These are phyloP conservation scores for Muscidifurax raptorellus DNA, from an alignment of 1,140 invertebrate genomes.

Conservation along the genomic window DNA sequence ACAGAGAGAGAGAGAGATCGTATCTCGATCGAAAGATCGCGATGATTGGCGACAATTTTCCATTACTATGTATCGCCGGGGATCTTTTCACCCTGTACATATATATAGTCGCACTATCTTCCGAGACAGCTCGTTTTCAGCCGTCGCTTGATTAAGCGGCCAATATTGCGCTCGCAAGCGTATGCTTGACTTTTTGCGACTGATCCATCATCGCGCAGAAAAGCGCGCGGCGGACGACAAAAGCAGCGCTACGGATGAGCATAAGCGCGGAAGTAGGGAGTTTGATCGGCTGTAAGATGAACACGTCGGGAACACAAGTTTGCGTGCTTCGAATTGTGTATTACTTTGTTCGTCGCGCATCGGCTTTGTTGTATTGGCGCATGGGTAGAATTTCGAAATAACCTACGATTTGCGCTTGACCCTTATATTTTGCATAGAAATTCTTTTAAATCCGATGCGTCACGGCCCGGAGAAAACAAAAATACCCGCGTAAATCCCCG, in stretches of 20 bases:
- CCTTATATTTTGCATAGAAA: conserved; percentile 13
- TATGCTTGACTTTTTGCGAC: background rate
- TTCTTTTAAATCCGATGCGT: background rate
- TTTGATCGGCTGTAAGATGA: conserved; percentile 45
- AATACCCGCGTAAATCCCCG: conserved; percentile 1
- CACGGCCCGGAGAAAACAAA: background rate
- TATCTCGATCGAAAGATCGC: too few species aligned
- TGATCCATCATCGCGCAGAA: conserved; percentile 37
- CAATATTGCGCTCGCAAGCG: background rate
- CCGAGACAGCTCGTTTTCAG: background rate
- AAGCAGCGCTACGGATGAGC: background rate
- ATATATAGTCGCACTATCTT: background rate
- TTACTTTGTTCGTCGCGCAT: background rate
- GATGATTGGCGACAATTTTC: conserved; percentile 71
- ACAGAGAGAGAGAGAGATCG: conserved; percentile 53
- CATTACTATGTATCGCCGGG: conserved; percentile 70
- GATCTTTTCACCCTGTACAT: conserved; percentile 23
- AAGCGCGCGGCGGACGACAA: background rate
- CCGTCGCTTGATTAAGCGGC: conserved; percentile 33
- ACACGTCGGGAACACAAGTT: conserved; percentile 41
- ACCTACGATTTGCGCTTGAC: background rate
- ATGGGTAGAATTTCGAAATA: conserved; percentile 9
- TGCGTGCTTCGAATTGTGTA: background rate
- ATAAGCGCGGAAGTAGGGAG: conserved; percentile 3
- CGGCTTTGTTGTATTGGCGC: background rate